Evolutionary conservation across 2,113 vertebrate species (phyloP), one percentile per base, ranked within the genome.

Genomic region (Oophaga pumilio): DNA sequence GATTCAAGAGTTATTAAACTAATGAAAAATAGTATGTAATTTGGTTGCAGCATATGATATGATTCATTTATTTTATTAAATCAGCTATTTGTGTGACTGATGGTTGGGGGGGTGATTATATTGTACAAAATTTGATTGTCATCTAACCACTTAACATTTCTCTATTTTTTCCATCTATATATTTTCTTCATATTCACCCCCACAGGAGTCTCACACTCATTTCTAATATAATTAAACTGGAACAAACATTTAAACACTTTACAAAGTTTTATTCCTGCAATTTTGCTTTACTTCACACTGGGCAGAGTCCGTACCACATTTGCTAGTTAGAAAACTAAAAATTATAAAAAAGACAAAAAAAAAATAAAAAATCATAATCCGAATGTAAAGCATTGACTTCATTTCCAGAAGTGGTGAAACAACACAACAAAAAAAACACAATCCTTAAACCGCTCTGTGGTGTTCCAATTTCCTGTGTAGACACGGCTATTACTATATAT

Each of bases 381-480:
- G 33, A 52, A 64, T 60, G 78, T 89, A 87, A 91, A 90, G 0
- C 0, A 78, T 79, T 0, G 85, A 85, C 90, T 92, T 91, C 88
- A 87, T 87, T 90, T 90, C 89, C 91, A 91, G 91, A 89, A 89
- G 90, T 88, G 91, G 90, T 88, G 82, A 78, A 90, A 90, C 90
- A 92, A 90, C 85, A 84, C 90, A 92, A 90, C n/a, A 52, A 90
- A 92, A 33, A 33, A 90, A 94, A 95, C 91, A 85, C 89, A 90
- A 91, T 89, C 90, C 92, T 93, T 88, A 89, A 91, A 92, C 87
- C 86, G 89, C 93, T 91, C 91, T 90, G 91, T 92, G 90, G 90
- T 91, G 71, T 90, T 89, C 91, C 91, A 91, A 93, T 93, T 94
- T 94, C 93, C 93, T 91, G 90, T 88, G 90, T 82, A 93, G 90